Evolutionary conservation across 1,140 invertebrate species (phyloP).

Genomic region (Papilio dardanus): DNA sequence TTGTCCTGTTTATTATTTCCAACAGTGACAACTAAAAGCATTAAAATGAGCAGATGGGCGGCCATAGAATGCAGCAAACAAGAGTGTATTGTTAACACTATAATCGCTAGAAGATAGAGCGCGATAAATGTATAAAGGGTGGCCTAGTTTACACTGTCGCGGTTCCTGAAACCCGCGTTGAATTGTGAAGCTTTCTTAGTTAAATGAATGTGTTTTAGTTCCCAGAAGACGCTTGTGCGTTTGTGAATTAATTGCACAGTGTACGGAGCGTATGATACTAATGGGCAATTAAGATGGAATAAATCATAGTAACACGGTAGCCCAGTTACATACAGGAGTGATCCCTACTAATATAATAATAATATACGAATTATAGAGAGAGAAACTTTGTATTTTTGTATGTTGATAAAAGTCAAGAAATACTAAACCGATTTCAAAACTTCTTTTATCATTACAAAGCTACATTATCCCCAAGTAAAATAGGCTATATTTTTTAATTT

Average conservation of each 20-base stretch:
- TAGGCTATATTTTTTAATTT: too few species aligned
- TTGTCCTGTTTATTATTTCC: neutral
- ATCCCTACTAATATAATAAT: too few species aligned
- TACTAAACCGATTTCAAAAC: too few species aligned
- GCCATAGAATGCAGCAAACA: constrained; percentile 43
- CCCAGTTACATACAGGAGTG: too few species aligned
- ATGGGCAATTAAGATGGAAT: constrained; percentile 6
- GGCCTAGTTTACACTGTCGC: constrained; percentile 51
- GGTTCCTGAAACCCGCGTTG: constrained; percentile 42
- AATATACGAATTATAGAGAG: too few species aligned
- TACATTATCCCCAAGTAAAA: too few species aligned
- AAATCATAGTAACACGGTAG: constrained; percentile 3
- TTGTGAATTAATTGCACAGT: constrained; percentile 21
- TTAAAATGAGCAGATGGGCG: constrained; percentile 28
- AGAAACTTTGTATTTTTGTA: too few species aligned
- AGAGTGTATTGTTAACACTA: constrained; percentile 63
- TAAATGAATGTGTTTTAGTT: constrained; percentile 45
- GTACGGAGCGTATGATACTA: constrained; percentile 5
- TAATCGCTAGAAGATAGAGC: constrained; percentile 54
- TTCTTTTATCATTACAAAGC: too few species aligned
- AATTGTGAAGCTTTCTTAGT: constrained; percentile 44
- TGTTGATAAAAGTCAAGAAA: too few species aligned
- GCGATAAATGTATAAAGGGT: constrained; percentile 46
- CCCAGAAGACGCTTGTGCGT: constrained; percentile 37
- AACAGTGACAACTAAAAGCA: constrained; percentile 20